These are phyloP conservation scores for Reticulitermes lucifugus DNA, from an alignment of 2,888 invertebrate genomes.

Conservation along the genomic window DNA sequence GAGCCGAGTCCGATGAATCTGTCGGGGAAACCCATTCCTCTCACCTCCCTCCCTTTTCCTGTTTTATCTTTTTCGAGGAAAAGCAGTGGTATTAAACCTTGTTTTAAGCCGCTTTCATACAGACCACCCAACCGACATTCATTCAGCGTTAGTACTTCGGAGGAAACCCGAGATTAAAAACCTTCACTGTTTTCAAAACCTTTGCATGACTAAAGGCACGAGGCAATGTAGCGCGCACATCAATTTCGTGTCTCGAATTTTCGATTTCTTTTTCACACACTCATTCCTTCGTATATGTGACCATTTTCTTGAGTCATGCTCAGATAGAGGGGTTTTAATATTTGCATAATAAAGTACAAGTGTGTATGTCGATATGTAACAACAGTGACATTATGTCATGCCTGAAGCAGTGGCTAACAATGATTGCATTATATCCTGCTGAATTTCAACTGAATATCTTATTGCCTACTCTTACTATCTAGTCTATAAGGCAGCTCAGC, in stretches of 20 bases:
- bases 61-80: conserved; percentile 9
- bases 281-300: not conserved
- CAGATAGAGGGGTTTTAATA: not conserved
- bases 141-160: conserved; percentile 30
- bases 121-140: conserved; percentile 21
- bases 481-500: not conserved
- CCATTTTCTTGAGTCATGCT: not conserved
- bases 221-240: not conserved
- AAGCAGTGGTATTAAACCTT: conserved; percentile 31
- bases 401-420: not conserved
- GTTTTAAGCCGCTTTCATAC: conserved; percentile 36
- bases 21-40: not conserved
- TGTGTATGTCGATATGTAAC: not conserved
- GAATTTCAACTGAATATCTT: not conserved
- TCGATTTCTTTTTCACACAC: not conserved
- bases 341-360: not conserved
- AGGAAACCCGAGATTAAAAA: conserved; percentile 36
- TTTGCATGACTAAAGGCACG: conserved; percentile 16
- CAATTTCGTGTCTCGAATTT: not conserved
- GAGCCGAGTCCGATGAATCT: conserved; percentile 3
- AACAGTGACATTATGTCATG: not conserved
- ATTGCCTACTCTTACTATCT: not conserved
- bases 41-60: not conserved
- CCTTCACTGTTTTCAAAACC: conserved; percentile 29
- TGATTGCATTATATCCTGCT: not conserved